Percentiles rank a stretch among this genome's conserved stretches.
These are phyloP conservation scores for Rhagophthalmus giganteus DNA, from an alignment of 2,888 invertebrate species.

Conservation along the genomic window DNA sequence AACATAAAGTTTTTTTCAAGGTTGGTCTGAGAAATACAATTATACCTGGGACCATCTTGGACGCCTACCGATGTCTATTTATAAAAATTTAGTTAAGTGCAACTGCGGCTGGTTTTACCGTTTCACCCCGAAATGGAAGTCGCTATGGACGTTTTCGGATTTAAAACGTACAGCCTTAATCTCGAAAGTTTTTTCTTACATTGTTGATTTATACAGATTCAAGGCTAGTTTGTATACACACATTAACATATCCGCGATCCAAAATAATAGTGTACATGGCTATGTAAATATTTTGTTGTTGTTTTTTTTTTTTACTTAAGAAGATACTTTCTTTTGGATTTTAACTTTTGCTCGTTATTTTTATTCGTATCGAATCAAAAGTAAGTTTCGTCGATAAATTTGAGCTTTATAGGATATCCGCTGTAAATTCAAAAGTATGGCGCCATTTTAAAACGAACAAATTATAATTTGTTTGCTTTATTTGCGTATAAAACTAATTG, in stretches of 20 bases:
- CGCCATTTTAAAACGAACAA: too few relatives aligned
- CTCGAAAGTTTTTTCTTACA: neutral
- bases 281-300: too few relatives aligned
- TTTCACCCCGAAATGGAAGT: conserved; percentile 8
- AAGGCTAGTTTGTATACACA: too few relatives aligned
- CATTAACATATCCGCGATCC: too few relatives aligned
- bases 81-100: neutral
- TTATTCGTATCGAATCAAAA: too few relatives aligned
- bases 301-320: neutral
- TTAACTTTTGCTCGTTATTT: too few relatives aligned
- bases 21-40: neutral
- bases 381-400: too few relatives aligned
- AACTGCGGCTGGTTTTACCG: conserved; percentile 7
- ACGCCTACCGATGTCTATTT: neutral
- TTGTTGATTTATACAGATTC: neutral
- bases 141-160: conserved; percentile 1
- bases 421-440: too few relatives aligned
- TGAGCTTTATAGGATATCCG: too few relatives aligned
- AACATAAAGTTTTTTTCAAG: neutral
- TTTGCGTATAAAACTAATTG: too few relatives aligned
- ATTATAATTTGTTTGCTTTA: too few relatives aligned
- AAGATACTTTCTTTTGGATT: neutral
- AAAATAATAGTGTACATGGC: too few relatives aligned
- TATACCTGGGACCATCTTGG: neutral
- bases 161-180: neutral